Evolutionary conservation across 2,113 vertebrate species (phyloP).

Genomic region (Siphamia tubifer): DNA sequence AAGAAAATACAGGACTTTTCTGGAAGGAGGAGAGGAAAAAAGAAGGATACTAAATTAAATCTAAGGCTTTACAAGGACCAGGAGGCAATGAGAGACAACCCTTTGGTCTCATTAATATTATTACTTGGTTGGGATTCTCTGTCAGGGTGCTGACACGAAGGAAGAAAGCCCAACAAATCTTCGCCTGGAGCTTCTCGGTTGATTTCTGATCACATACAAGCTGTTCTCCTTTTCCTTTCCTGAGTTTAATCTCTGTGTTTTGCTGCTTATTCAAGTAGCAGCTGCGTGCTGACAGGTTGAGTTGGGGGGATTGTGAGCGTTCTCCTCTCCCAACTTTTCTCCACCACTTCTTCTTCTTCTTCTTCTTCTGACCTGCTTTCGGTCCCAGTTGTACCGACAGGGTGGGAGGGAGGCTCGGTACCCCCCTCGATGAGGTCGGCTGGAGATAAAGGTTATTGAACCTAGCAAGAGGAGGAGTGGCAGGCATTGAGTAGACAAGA

Average conservation of each 20-base stretch:
- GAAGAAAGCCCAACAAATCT: conserved; percentile 51
- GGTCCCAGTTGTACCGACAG: neutral
- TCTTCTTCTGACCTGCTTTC: conserved; percentile 45
- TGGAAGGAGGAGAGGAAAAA: conserved; percentile 11
- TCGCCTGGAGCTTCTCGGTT: conserved; percentile 23
- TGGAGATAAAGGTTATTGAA: conserved; percentile 48
- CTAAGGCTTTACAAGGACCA: neutral
- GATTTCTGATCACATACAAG: conserved; percentile 23
- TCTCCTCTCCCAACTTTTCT: conserved; percentile 37
- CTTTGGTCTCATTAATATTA: conserved; percentile 18
- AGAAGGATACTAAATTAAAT: conserved; percentile 17
- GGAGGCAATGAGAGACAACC: conserved; percentile 1
- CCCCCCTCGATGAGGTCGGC: neutral
- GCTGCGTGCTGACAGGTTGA: conserved; percentile 26
- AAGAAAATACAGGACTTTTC: conserved; percentile 11
- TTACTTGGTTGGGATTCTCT: conserved; percentile 31
- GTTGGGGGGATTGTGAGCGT: conserved; percentile 8
- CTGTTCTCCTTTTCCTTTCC: conserved; percentile 7
- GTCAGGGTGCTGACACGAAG: conserved; percentile 33
- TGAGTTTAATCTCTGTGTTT: conserved; percentile 12
- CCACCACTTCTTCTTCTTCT: conserved; percentile 30
- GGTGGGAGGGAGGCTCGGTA: neutral
- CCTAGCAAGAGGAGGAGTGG: conserved; percentile 35
- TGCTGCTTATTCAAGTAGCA: conserved; percentile 24
- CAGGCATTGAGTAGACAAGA: conserved; percentile 2